These are phyloP conservation scores for Rhamphomyia laevipes DNA, from an alignment of 2,888 invertebrate species.

Conservation along the genomic window DNA sequence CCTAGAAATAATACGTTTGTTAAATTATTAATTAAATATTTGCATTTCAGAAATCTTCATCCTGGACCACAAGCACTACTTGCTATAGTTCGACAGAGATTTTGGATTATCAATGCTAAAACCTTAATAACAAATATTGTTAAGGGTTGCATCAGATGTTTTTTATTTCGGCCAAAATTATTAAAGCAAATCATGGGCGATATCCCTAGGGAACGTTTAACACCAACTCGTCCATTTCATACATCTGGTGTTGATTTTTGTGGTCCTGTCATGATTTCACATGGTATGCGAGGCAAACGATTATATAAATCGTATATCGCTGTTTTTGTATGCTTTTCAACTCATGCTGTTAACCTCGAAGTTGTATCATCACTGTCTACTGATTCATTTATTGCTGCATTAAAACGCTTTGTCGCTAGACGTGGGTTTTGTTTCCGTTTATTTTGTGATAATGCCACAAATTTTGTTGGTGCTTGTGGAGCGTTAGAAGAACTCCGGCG, in stretches of 20 bases:
- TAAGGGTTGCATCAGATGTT: neutral
- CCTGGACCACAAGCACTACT: too few species aligned
- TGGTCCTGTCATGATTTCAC: constrained; percentile 12
- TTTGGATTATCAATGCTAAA: too few species aligned
- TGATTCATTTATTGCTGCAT: constrained; percentile 14
- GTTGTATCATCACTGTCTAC: constrained; percentile 9
- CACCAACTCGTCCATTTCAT: constrained; percentile 7
- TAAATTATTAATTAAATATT: neutral
- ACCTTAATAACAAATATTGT: neutral
- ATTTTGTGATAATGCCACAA: constrained; percentile 12
- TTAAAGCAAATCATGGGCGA: constrained; percentile 15
- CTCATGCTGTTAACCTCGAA: constrained; percentile 6
- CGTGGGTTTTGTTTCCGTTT: constrained; percentile 6
- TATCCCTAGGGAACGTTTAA: constrained; percentile 1
- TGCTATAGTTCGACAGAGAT: too few species aligned
- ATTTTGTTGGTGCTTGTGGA: constrained; percentile 9
- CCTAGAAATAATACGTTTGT: constrained; percentile 10
- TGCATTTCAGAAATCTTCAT: too few species aligned
- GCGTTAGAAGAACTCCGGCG: constrained; percentile 3
- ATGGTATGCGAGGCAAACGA: constrained; percentile 1
- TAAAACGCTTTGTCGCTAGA: constrained; percentile 10
- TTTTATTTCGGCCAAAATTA: neutral
- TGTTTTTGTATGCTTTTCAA: constrained; percentile 6
- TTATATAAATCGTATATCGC: constrained; percentile 6
- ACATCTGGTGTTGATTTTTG: constrained; percentile 13